phyloP scores from a whole-genome alignment of 1,140 invertebrate genomes.

The Pemphigus obesinymphae region DNA sequence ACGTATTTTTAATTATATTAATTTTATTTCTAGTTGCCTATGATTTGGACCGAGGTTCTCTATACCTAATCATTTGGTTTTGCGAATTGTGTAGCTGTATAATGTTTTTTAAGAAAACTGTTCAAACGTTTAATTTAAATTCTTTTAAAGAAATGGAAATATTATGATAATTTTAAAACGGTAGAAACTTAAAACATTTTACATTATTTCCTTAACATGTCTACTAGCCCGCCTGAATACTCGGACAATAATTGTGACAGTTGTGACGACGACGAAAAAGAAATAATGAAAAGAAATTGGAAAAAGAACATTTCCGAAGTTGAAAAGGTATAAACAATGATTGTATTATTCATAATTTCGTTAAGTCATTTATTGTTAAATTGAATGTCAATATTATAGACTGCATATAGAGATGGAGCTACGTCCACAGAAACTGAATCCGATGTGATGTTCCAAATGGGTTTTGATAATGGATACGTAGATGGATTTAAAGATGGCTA shows the following conservation, averaged over 20 bases:
- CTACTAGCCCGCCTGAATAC: not conserved
- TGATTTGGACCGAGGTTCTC: too few relatives aligned
- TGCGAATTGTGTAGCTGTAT: too few relatives aligned
- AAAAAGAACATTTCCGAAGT: not conserved
- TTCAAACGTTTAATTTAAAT: too few relatives aligned
- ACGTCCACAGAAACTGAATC: not conserved
- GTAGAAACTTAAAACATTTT: not conserved
- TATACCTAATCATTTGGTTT: too few relatives aligned
- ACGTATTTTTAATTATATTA: too few relatives aligned
- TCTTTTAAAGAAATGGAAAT: too few relatives aligned
- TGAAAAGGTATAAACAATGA: constrained; percentile 7
- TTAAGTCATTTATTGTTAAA: not conserved
- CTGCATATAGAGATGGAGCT: constrained; percentile 12
- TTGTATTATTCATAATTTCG: not conserved
- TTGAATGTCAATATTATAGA: not conserved
- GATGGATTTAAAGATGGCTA: constrained; percentile 3
- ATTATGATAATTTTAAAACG: too few relatives aligned
- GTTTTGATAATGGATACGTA: constrained; percentile 2
- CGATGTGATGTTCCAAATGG: constrained; percentile 9
- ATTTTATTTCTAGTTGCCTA: too few relatives aligned
- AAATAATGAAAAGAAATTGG: constrained; percentile 33
- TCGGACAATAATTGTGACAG: not conserved
- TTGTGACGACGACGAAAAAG: constrained; percentile 28
- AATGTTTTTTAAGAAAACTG: too few relatives aligned
- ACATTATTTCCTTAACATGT: not conserved